A percentile compares a stretch with the other conserved stretches of the same genome.
phyloP scores from a whole-genome alignment of 2,113 vertebrate species.

The Siniperca chuatsi region DNA sequence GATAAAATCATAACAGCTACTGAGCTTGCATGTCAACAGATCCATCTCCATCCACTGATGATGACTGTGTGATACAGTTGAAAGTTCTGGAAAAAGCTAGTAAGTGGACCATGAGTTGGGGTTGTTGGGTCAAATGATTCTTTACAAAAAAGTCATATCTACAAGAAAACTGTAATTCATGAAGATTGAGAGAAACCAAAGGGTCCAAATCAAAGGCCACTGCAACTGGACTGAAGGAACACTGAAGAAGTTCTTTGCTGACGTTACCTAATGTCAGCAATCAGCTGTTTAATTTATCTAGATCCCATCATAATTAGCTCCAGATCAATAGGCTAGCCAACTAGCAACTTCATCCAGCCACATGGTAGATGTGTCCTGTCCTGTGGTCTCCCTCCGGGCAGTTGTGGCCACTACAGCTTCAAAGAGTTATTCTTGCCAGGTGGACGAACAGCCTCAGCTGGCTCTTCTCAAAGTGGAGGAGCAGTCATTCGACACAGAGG shows the following conservation, averaged over 20 bases:
- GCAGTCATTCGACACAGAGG: slow-evolving; percentile 9
- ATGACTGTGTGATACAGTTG: neutral
- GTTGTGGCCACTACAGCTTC: neutral
- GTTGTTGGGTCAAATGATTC: neutral
- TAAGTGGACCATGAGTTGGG: neutral
- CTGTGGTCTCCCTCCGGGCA: neutral
- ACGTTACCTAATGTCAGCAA: neutral
- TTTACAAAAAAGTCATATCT: neutral
- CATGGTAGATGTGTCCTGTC: neutral
- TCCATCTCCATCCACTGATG: too few species aligned
- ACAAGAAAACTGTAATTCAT: neutral
- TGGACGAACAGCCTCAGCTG: slow-evolving; percentile 7
- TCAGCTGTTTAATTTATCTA: slow-evolving; percentile 1
- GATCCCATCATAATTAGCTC: neutral
- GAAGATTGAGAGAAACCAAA: neutral
- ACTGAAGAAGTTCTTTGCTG: neutral
- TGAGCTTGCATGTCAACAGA: neutral
- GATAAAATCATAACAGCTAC: neutral
- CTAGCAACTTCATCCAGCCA: neutral
- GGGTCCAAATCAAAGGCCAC: neutral
- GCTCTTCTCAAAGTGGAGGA: slow-evolving; percentile 16
- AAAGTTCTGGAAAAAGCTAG: too few species aligned
- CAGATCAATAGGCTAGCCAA: neutral
- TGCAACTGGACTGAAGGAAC: neutral
- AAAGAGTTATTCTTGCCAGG: neutral